Base-by-base conservation (phyloP, 1,140 invertebrate species). In the Diorhabda sublineata region DNA sequence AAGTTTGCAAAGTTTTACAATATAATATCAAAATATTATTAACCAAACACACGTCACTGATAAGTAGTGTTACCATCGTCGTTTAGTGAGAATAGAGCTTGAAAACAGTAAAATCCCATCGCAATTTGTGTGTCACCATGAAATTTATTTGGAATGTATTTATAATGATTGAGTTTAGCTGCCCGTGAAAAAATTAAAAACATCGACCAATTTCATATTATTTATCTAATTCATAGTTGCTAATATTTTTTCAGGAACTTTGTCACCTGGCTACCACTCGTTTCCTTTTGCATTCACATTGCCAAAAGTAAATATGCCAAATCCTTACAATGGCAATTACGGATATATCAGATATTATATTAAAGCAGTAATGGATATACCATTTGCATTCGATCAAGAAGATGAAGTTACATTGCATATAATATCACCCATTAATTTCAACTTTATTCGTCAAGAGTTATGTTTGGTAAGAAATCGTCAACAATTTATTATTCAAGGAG, bases 311-410 rank as follows among this genome's bases (percentile, higher is more conserved):
- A 6, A 26, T 7, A 47, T 56, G 6, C 63, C 63, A 5, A 9
- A 11, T 11, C 8, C 63, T 5, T 64, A 45, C 41, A 42, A 64
- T 26, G 63, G 63, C 4, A 56, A 7, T 42, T 42, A 64, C 56
- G 63, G 63, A n/a, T 64, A 52, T 26, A 56, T 64, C 11, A 52
- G 26, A 56, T 64, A 64, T 56, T 57, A 64, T 47, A 42, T 64
- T 41, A 64, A 64, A 56, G 63, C 63, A 43, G 56, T 56, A 56
- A 47, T 64, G 6, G 63, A 64, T 11, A 57, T 56, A 64, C 45
- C 63, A 42, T 64, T 64, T 42, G 52, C 52, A 11, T 41, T 9
- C 9, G 45, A 56, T 56, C 56, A 64, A 11, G 52, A 57, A 57
- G 63, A 64, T 56, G 52, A 64, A 42, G n/a, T 11, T 7, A 8